phyloP scores from a whole-genome alignment of 92 coral and sea anemone genomes.

The Siderastrea siderea region DNA sequence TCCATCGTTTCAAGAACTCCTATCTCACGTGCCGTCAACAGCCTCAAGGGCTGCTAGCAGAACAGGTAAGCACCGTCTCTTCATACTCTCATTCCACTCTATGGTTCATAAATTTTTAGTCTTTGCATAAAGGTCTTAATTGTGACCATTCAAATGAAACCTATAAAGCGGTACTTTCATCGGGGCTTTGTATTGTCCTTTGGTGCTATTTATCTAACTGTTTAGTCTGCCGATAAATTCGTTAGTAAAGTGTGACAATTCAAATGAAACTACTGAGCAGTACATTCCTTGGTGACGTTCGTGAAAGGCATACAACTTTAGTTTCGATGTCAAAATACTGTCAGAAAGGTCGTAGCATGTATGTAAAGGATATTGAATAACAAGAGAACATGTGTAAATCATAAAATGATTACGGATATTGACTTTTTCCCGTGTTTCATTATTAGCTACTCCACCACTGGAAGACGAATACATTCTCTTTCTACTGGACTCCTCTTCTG shows the following conservation, averaged over 20 bases:
- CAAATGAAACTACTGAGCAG: not conserved
- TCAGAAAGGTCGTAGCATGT: too few relatives aligned
- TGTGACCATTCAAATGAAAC: too few relatives aligned
- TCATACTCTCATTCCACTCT: not conserved
- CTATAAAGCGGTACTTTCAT: too few relatives aligned
- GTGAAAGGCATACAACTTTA: too few relatives aligned
- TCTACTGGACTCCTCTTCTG: slow-evolving; percentile 86
- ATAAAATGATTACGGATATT: not conserved
- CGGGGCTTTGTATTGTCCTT: too few relatives aligned
- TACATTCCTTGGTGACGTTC: too few relatives aligned
- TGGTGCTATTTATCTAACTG: too few relatives aligned
- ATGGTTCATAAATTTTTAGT: too few relatives aligned
- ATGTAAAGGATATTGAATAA: too few relatives aligned
- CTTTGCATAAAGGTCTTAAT: too few relatives aligned
- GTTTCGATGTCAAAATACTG: too few relatives aligned
- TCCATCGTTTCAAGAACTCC: slow-evolving; percentile 33
- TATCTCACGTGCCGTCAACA: not conserved
- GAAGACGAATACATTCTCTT: slow-evolving; percentile 69
- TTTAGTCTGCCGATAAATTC: too few relatives aligned
- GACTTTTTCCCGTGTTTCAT: not conserved
- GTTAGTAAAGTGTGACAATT: not conserved
- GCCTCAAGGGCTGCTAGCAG: slow-evolving; percentile 5
- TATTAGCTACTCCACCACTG: slow-evolving; percentile 19
- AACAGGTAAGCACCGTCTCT: not conserved
- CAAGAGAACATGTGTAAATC: not conserved